Conservation (phyloP, 2,888 invertebrate species). For the Ophonus ardosiacus region DNA sequence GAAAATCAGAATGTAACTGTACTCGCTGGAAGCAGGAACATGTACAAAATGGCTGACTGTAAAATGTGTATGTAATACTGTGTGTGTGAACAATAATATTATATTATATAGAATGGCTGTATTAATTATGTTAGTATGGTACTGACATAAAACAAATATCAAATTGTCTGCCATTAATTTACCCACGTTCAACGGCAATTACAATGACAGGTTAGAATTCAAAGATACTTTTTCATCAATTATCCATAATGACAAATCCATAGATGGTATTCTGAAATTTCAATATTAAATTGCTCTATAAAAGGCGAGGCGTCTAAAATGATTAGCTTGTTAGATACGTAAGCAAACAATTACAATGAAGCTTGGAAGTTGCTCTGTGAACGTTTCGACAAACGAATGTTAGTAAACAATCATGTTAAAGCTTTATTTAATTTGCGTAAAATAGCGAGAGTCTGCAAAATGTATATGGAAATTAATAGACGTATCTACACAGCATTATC, state of each 20-base stretch:
- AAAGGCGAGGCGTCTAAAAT: conserved; percentile 61
- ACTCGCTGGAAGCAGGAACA: too few relatives aligned
- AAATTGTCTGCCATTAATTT: too few relatives aligned
- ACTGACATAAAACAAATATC: too few relatives aligned
- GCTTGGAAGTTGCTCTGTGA: conserved; percentile 62
- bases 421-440: neutral
- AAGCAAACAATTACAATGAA: conserved; percentile 64
- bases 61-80: too few relatives aligned
- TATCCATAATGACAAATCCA: conserved; percentile 55
- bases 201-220: too few relatives aligned
- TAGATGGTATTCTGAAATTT: conserved; percentile 65
- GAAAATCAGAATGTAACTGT: too few relatives aligned
- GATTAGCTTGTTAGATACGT: conserved; percentile 63
- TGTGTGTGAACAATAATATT: too few relatives aligned
- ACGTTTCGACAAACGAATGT: neutral
- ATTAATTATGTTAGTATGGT: too few relatives aligned
- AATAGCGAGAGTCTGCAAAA: neutral
- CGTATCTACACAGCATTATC: neutral
- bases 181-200: too few relatives aligned
- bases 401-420: neutral
- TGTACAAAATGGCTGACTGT: too few relatives aligned
- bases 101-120: too few relatives aligned
- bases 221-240: conserved; percentile 62
- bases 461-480: neutral
- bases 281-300: conserved; percentile 64